Evolutionary conservation across 2,113 vertebrate genomes (phyloP).

Genomic region (Barbus barbus): DNA sequence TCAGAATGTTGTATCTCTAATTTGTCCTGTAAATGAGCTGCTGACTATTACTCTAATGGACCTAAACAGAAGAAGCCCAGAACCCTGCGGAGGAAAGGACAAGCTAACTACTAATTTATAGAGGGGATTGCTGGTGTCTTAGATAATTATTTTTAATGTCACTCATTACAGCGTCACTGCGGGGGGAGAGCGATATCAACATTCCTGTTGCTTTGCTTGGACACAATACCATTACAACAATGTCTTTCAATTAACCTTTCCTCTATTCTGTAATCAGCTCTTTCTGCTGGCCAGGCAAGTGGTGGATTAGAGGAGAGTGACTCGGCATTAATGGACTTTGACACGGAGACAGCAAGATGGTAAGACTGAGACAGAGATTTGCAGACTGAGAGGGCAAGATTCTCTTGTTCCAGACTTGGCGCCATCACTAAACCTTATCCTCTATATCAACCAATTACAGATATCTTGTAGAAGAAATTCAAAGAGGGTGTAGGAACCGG

Average conservation of each 20-base stretch:
- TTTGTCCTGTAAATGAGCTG: constrained; percentile 7
- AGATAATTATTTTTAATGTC: constrained; percentile 74
- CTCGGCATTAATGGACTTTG: constrained; percentile 56
- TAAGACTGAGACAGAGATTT: background rate
- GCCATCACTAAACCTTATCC: constrained; percentile 6
- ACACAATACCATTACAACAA: constrained; percentile 65
- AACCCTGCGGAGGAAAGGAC: constrained; percentile 31
- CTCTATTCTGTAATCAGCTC: constrained; percentile 57
- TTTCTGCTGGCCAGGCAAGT: constrained; percentile 59
- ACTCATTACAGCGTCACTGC: constrained; percentile 66
- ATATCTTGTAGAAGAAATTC: constrained; percentile 1
- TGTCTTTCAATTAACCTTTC: constrained; percentile 66
- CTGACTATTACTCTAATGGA: constrained; percentile 42
- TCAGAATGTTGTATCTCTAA: background rate
- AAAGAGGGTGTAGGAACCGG: background rate
- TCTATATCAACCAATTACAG: constrained; percentile 11
- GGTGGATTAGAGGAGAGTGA: constrained; percentile 54
- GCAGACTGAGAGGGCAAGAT: constrained; percentile 3
- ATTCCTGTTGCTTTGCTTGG: constrained; percentile 60
- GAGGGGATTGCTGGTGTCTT: constrained; percentile 62
- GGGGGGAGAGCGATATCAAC: constrained; percentile 49
- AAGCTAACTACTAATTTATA: constrained; percentile 62
- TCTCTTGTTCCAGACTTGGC: background rate
- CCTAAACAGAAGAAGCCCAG: constrained; percentile 38
- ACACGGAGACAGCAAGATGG: constrained; percentile 29